A percentile compares a stretch with the other conserved stretches of the same genome.
These are phyloP conservation scores for Malurus melanocephalus DNA, from an alignment of 2,113 vertebrate species.

Conservation along the genomic window DNA sequence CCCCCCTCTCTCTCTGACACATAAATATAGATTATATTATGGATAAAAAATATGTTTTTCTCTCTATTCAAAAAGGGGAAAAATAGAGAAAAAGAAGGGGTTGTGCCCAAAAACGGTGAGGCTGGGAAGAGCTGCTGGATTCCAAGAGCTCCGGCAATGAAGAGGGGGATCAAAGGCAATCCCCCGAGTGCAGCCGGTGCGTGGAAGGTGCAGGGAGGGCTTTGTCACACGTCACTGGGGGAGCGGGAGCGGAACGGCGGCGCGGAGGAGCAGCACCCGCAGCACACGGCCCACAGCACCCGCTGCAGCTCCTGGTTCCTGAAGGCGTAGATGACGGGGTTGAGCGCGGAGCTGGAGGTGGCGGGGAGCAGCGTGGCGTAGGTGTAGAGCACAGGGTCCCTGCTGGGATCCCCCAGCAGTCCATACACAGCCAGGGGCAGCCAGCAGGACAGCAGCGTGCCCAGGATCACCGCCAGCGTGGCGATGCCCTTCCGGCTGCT, in stretches of 20 bases:
- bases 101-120: neutral
- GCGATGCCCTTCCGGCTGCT: slow-evolving; percentile 79
- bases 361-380: slow-evolving; percentile 88
- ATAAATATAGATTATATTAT: slow-evolving; percentile 17
- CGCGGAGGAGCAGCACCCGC: slow-evolving; percentile 74
- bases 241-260: slow-evolving; percentile 75
- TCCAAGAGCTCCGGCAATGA: neutral
- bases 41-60: slow-evolving; percentile 47
- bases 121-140: neutral
- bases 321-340: slow-evolving; percentile 92
- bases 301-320: slow-evolving; percentile 92
- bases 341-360: slow-evolving; percentile 90
- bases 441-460: slow-evolving; percentile 91
- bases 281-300: slow-evolving; percentile 84
- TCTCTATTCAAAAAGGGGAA: slow-evolving; percentile 33
- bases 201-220: neutral
- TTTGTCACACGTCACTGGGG: slow-evolving; percentile 87
- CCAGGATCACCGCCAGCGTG: slow-evolving; percentile 83
- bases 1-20: accelerated
- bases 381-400: slow-evolving; percentile 81
- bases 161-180: neutral
- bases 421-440: slow-evolving; percentile 90
- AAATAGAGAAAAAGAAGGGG: slow-evolving; percentile 21
- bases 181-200: accelerated
- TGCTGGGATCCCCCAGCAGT: slow-evolving; percentile 80